Evolutionary conservation across 2,113 vertebrate species (phyloP).

Genomic region (Ciconia boyciana): DNA sequence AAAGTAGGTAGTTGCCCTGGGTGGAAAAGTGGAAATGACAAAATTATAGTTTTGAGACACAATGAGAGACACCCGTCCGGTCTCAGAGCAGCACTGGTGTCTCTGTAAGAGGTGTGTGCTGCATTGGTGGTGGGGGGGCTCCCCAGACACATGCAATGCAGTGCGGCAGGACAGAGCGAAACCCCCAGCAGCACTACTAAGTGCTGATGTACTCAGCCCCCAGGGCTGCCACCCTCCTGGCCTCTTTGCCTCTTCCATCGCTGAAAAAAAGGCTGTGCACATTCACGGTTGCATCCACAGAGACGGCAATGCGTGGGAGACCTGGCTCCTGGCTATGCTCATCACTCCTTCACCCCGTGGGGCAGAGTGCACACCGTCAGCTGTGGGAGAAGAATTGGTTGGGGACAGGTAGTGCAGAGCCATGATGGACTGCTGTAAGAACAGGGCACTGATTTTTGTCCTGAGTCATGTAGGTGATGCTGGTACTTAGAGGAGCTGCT

Average conservation of each 20-base stretch:
- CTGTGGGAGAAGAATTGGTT: not conserved
- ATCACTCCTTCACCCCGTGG: not conserved
- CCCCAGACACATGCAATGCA: not conserved
- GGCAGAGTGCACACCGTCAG: fast-evolving
- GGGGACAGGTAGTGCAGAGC: not conserved
- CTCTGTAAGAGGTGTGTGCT: not conserved
- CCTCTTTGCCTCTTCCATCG: not conserved
- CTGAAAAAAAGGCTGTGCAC: not conserved
- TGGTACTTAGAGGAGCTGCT: not conserved
- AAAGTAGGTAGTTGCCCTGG: not conserved
- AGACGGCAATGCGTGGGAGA: not conserved
- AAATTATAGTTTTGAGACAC: not conserved
- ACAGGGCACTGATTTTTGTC: not conserved
- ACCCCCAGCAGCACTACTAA: not conserved
- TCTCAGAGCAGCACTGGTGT: not conserved
- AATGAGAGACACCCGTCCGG: not conserved
- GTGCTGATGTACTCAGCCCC: not conserved
- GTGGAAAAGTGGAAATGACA: not conserved
- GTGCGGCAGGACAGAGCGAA: not conserved
- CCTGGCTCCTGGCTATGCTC: too few species aligned
- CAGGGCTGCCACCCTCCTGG: not conserved
- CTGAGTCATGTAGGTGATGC: not conserved
- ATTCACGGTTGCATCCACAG: not conserved
- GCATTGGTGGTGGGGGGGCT: not conserved
- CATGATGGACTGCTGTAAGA: not conserved